Percentiles rank a stretch among this genome's conserved stretches.
Conservation (phyloP, 1,140 invertebrate species). For the Holotrichia oblita region DNA sequence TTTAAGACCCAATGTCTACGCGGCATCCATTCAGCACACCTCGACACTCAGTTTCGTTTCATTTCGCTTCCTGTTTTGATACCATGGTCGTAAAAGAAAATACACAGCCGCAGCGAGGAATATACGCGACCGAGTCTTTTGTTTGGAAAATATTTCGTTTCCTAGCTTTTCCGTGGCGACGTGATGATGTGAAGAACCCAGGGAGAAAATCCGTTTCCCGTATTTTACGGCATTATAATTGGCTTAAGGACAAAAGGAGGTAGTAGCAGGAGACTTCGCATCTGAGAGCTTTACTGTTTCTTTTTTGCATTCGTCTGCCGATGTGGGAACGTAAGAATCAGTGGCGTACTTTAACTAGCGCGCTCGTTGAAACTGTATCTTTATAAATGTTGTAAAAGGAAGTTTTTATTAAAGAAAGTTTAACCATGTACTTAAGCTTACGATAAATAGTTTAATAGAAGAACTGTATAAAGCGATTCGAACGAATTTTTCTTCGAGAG, state of each 20-base stretch:
- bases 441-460: neutral
- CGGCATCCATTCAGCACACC: neutral
- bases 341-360: neutral
- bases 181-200: constrained; percentile 4
- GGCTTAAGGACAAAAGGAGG: constrained; percentile 21
- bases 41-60: neutral
- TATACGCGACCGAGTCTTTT: constrained; percentile 8
- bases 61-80: neutral
- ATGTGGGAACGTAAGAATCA: neutral
- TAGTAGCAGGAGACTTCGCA: neutral
- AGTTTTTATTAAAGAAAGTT: constrained; percentile 8
- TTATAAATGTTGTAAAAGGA: neutral
- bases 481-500: no score
- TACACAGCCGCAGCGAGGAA: neutral
- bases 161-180: constrained; percentile 24
- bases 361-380: neutral
- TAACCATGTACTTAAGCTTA: neutral
- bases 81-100: constrained; percentile 23
- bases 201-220: neutral
- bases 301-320: constrained; percentile 15
- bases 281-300: neutral
- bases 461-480: neutral
- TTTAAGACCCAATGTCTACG: neutral
- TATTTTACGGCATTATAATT: constrained; percentile 13
- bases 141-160: constrained; percentile 27